Base-by-base conservation (phyloP, 2,888 invertebrate genomes). In the Platycheirus albimanus region DNA sequence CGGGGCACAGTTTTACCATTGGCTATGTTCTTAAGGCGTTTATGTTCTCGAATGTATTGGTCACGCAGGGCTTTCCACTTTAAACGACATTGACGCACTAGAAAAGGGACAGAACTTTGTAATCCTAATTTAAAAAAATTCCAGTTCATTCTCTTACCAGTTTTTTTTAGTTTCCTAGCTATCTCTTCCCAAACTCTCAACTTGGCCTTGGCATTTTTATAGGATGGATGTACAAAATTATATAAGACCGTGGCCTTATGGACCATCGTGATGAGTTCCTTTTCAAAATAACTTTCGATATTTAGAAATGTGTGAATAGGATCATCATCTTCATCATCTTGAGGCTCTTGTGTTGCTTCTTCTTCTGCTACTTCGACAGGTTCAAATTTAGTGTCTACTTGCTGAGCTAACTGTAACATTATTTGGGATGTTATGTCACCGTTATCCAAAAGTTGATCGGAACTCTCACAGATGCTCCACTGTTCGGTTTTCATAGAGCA, bases 21-120 rank as follows among this genome's bases (percentile, higher is more conserved):
- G 11, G 86, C 74, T 15, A 87, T 86, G 10, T 87, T 86, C 45
- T 87, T 87, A 13, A 90, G 75, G n/a, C 90, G 89, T 85, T 90
- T 90, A 63, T 89, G 88, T 64, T 90, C 90, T 0, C 90, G 87
- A 19, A 90, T 90, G 69, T 88, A 90, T 77, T 90, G 90, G 77
- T 90, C 90, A 2, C 90, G 86, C 6, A 90, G 77, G 0, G 90
- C 89, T 72, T 90, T 90, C 90, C 90, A 90, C 67, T 90, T 90
- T 1, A 88, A 86, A 0, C 90, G 88, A n/a, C 90, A 90, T 58
- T 89, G 89, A 52, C 87, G 87, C 0, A 90, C 90, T 89, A 17
- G 5, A 33, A 47, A 1, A 20, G 30, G 41, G n/a, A 13, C 8
- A 19, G 20, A 24, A 24, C n/a, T n/a, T n/a, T 24, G 3, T 4